phyloP scores from a whole-genome alignment of 2,113 vertebrate genomes.

The Melierax canorus region DNA sequence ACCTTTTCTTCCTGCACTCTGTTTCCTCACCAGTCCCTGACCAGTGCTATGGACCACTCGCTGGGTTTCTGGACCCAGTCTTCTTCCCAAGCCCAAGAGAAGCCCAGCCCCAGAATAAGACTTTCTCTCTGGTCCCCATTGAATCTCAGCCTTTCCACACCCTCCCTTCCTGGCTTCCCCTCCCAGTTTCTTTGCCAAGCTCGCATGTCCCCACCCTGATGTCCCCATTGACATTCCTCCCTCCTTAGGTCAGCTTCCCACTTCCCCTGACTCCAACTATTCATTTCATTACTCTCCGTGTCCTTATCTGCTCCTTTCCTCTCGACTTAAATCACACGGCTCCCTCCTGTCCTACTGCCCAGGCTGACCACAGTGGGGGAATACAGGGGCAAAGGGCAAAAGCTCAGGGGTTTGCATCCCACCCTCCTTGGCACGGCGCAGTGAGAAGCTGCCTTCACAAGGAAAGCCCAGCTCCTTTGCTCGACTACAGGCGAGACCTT shows the following conservation, averaged over 20 bases:
- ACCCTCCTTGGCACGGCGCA: not conserved
- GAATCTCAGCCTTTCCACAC: not conserved
- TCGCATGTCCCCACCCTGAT: not conserved
- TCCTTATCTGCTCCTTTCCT: constrained; percentile 29
- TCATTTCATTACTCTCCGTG: not conserved
- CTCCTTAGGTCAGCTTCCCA: constrained; percentile 33
- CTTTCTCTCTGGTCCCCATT: not conserved
- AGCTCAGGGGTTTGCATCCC: not conserved
- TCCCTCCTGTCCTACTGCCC: not conserved
- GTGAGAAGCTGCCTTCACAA: not conserved
- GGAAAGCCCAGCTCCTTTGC: not conserved
- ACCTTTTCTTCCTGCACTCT: not conserved
- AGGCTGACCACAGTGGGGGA: not conserved
- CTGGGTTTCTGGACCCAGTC: not conserved
- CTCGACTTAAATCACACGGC: not conserved
- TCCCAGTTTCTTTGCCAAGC: constrained; percentile 15
- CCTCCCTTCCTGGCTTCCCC: not conserved
- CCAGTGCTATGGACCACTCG: not conserved
- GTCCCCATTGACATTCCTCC: constrained; percentile 32
- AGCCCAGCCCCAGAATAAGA: not conserved
- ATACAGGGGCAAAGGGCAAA: not conserved
- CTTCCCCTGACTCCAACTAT: not conserved
- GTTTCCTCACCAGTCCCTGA: not conserved
- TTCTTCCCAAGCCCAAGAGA: not conserved
- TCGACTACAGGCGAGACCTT: not conserved